A percentile compares a stretch with the other conserved stretches of the same genome.
Conservation (phyloP, 53 echinoderm and acorn worm species). For the Zoroaster sp. region DNA sequence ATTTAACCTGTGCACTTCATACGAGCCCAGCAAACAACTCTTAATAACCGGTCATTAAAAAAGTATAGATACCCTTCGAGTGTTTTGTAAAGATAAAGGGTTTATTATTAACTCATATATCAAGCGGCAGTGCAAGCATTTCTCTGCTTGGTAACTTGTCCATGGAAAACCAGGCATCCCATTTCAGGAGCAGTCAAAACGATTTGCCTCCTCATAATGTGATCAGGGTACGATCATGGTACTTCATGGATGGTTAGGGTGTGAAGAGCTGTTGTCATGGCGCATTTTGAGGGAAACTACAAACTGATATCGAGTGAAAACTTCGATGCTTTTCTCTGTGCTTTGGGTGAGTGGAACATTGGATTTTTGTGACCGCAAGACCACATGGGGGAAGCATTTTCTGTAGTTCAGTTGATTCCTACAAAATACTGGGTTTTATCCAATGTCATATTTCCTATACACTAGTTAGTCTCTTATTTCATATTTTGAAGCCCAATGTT, state of each 20-base stretch:
- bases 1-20: not conserved
- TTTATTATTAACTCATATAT: constrained; percentile 9
- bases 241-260: not conserved
- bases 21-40: not conserved
- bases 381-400: too few species aligned
- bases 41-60: constrained; percentile 6
- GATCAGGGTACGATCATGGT: not conserved
- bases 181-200: not conserved
- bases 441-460: too few species aligned
- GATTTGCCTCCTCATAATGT: not conserved
- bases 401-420: too few species aligned
- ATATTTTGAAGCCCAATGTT: too few species aligned
- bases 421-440: too few species aligned
- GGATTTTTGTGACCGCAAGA: not conserved
- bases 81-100: not conserved
- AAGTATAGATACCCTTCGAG: not conserved
- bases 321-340: constrained; percentile 76
- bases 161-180: not conserved
- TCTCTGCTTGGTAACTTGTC: not conserved
- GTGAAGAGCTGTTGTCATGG: not conserved
- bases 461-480: too few species aligned
- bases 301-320: constrained; percentile 73
- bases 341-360: constrained; percentile 67
- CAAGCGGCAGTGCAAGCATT: too few species aligned
- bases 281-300: constrained; percentile 57